Evolutionary conservation across 2,888 invertebrate genomes (phyloP).

Genomic region (Clusia tigrina): DNA sequence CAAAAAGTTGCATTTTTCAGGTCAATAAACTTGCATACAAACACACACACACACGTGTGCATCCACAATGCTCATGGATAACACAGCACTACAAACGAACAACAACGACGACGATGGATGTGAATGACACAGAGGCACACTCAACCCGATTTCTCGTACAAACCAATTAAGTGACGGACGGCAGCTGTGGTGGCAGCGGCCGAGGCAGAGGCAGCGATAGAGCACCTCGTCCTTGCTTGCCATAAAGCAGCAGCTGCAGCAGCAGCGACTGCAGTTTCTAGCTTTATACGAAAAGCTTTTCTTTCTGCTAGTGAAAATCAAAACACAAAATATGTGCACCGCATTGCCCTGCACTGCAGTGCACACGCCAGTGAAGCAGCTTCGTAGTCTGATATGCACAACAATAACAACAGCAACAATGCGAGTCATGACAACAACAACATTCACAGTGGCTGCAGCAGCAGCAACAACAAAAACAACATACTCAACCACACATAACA

Average conservation of each 20-base stretch:
- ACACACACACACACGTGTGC: too few relatives aligned
- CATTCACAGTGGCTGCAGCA: background rate
- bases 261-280: background rate
- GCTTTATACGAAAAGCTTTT: background rate
- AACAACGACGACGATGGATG: constrained; percentile 31
- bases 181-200: background rate
- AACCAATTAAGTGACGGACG: background rate
- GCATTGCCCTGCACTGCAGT: background rate
- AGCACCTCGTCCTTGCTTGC: constrained; percentile 5
- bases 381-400: constrained; percentile 25
- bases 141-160: constrained; percentile 12
- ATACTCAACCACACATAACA: constrained; percentile 16
- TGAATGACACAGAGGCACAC: constrained; percentile 42
- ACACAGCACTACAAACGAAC: background rate
- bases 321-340: background rate
- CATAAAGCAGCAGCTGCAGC: background rate
- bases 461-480: constrained; percentile 8
- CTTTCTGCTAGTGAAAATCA: background rate
- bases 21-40: constrained; percentile 9
- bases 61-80: background rate
- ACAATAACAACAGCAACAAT: background rate
- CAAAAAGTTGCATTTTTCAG: background rate
- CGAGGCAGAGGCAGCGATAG: background rate
- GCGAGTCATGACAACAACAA: constrained; percentile 12
- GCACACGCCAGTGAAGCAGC: background rate